Conservation (phyloP, 2,797 vertebrate genomes). For the Leptoclinus maculatus region DNA sequence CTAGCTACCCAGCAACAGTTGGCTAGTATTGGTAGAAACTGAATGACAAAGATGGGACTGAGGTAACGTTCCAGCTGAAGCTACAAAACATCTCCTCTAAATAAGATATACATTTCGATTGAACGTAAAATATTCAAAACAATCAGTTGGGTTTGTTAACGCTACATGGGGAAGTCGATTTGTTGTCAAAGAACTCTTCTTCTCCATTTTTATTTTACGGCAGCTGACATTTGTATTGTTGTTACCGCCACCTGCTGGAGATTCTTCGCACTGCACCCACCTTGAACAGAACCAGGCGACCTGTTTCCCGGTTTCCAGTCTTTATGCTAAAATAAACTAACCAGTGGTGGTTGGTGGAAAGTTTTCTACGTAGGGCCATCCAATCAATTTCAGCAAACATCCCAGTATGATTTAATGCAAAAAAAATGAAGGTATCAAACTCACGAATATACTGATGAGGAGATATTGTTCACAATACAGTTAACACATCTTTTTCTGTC, state of each 20-base stretch:
- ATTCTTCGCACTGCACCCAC: background rate
- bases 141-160: background rate
- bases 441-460: conserved; percentile 75
- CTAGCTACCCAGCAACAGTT: conserved; percentile 3
- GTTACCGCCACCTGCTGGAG: conserved; percentile 45
- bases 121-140: background rate
- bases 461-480: background rate
- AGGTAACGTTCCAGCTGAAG: background rate
- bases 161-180: background rate
- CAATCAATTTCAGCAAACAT: too few relatives aligned
- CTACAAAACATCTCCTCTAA: background rate
- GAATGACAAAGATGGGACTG: background rate
- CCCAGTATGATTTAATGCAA: too few relatives aligned
- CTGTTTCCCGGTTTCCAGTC: too few relatives aligned
- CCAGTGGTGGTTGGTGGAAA: too few relatives aligned
- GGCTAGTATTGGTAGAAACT: fast-evolving
- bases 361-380: too few relatives aligned
- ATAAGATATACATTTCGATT: fast-evolving
- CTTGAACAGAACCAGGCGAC: background rate
- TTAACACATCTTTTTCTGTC: background rate
- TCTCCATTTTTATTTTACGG: background rate
- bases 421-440: too few relatives aligned
- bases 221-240: background rate
- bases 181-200: conserved; percentile 33
- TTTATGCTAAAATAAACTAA: too few relatives aligned